These are phyloP conservation scores for Apis florea DNA, from an alignment of 1,140 invertebrate genomes.

Conservation along the genomic window DNA sequence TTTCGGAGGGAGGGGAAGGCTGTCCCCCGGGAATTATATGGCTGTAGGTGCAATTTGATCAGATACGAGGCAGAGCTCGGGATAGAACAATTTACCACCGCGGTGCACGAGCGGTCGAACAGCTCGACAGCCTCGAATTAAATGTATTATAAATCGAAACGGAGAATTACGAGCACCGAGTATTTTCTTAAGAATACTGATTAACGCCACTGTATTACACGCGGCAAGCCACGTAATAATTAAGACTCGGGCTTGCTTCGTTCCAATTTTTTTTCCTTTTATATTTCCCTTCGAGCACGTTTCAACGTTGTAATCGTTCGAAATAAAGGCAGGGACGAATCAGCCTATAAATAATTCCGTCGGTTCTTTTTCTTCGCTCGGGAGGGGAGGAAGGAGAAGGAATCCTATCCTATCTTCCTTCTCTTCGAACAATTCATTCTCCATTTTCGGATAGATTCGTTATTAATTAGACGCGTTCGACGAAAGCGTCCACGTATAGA, in stretches of 20 bases:
- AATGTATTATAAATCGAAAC: slow-evolving; percentile 49
- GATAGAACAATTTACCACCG: slow-evolving; percentile 39
- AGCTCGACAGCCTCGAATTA: slow-evolving; percentile 47
- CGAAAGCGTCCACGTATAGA: too few species aligned
- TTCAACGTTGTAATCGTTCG: neutral
- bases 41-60: slow-evolving; percentile 46
- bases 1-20: neutral
- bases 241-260: slow-evolving; percentile 5
- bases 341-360: slow-evolving; percentile 31
- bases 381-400: too few species aligned
- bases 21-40: slow-evolving; percentile 22
- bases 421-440: too few species aligned
- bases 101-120: slow-evolving; percentile 8
- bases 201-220: slow-evolving; percentile 60
- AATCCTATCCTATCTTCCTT: too few species aligned
- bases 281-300: neutral
- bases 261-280: neutral
- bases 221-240: slow-evolving; percentile 33
- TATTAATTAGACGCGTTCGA: too few species aligned
- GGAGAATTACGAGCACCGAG: slow-evolving; percentile 18
- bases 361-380: slow-evolving; percentile 3
- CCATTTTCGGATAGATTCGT: too few species aligned
- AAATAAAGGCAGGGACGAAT: slow-evolving; percentile 1
- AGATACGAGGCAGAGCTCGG: slow-evolving; percentile 54
- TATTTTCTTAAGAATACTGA: slow-evolving; percentile 57